Conservation (phyloP, 2,797 vertebrate genomes). For the Chiroxiphia lanceolata region DNA sequence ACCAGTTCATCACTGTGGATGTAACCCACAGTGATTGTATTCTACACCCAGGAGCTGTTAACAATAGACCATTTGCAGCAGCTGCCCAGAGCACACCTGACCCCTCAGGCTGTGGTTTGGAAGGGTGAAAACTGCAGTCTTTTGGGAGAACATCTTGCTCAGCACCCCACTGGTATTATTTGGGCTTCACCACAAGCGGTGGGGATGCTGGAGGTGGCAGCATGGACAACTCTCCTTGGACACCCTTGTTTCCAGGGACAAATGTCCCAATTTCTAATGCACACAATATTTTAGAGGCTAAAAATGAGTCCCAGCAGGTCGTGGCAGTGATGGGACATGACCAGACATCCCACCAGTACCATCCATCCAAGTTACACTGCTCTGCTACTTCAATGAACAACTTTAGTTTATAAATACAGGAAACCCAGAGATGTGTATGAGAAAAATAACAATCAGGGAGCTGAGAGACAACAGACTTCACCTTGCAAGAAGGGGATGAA, state of each 20-base stretch:
- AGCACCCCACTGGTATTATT: neutral
- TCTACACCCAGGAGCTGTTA: no score
- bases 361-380: accelerated
- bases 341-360: accelerated
- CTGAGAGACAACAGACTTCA: neutral
- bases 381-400: neutral
- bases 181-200: neutral
- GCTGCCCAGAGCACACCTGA: no score
- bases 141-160: neutral
- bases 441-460: neutral
- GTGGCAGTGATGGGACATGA: neutral
- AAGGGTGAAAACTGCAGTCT: neutral
- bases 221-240: neutral
- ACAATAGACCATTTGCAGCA: no score
- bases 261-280: accelerated
- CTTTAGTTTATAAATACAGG: neutral
- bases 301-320: neutral
- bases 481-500: neutral
- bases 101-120: neutral
- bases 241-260: neutral
- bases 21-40: no score
- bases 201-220: neutral
- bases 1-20: no score
- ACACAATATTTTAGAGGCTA: neutral
- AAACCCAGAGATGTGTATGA: accelerated